These are phyloP conservation scores for Maylandia zebra DNA, from an alignment of 2,113 vertebrate species.

Conservation along the genomic window DNA sequence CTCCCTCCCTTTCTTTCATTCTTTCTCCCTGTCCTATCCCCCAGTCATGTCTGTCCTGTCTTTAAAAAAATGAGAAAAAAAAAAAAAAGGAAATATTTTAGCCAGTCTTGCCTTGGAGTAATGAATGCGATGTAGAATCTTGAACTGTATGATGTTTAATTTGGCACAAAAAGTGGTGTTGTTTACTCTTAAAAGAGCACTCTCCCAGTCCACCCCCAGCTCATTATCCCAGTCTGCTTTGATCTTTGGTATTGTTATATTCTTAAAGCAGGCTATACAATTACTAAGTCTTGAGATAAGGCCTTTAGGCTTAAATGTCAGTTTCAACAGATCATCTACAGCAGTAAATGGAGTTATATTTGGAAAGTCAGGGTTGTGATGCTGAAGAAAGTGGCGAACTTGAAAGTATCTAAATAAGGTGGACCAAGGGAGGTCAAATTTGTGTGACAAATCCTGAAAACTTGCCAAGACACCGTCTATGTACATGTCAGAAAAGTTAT, in stretches of 20 bases:
- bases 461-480: rapidly evolving
- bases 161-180: rapidly evolving
- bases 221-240: rapidly evolving
- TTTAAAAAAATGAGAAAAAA: too few relatives aligned
- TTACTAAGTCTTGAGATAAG: rapidly evolving
- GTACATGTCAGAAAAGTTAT: rapidly evolving
- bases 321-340: rapidly evolving
- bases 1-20: too few relatives aligned
- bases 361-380: too few relatives aligned
- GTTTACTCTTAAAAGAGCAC: rapidly evolving
- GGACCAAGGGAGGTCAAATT: rapidly evolving
- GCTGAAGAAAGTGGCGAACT: rapidly evolving
- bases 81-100: too few relatives aligned
- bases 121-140: rapidly evolving
- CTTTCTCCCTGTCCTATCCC: too few relatives aligned
- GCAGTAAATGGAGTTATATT: too few relatives aligned
- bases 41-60: too few relatives aligned
- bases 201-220: rapidly evolving
- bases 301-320: rapidly evolving
- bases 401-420: not conserved
- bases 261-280: too few relatives aligned
- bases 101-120: too few relatives aligned
- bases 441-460: not conserved
- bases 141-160: too few relatives aligned
- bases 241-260: too few relatives aligned